Evolutionary conservation across 2,797 vertebrate genomes (phyloP), one percentile per base, ranked within the genome.

Genomic region (Natrix natrix): DNA sequence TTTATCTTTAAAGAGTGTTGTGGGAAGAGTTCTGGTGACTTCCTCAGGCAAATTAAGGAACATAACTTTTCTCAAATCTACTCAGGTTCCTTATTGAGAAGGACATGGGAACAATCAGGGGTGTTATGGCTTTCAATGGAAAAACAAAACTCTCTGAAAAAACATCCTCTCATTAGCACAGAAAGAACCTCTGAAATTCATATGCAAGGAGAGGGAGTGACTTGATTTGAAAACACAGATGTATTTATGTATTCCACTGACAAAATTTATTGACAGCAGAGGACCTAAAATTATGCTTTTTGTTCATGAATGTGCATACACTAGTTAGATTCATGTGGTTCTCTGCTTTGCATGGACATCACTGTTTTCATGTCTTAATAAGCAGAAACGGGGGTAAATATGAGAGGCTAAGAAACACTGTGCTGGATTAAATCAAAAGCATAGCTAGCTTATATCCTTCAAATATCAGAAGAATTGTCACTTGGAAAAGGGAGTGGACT

Each of bases 11-110:
- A 83, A 83, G 20, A 43, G 20, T 12, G 8, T 83, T 48, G 37
- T 48, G 37, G 20, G 37, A 83, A 48, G 88, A 91, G 94, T 95
- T 94, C 95, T 93, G 94, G 87, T 94, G 13, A 63, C 43, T 91
- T 90, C 90, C 55, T 13, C 24, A 63, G 63, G 61, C 12, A n/a
- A 55, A 28, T 91, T 89, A 26, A 0, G 48, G 60, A 43, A 5
- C 1, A 0, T 5, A 13, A 52, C 91, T 88, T 88, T 90, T 89
- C 0, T 0, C 5, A 0, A 14, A 37, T 60, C 28, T 52, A 48
- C 28, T 74, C 37, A 59, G 87, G 32, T 20, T 43, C 86, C n/a
- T 90, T 28, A 32, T 22, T 55, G 22, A 88, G 90, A 87, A 74
- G 14, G 28, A 28, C 87, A 37, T 24, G 32, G 60, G 61, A 57